Base-by-base conservation (phyloP, 2,797 vertebrate genomes). In the Oreochromis mossambicus region DNA sequence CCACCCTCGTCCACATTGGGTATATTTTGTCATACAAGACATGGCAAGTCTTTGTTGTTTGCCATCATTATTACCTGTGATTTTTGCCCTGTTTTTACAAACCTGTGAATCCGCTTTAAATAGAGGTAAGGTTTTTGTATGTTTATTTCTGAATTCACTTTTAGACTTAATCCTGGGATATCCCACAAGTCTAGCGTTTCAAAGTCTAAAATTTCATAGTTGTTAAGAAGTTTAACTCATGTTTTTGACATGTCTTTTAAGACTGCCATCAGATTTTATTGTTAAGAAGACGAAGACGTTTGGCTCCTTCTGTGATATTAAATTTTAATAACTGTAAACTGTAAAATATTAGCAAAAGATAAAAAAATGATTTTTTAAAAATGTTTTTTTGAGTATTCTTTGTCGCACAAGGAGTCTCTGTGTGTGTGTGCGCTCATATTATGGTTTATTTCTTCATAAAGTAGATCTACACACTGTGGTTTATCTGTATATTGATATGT, bases 121-220 rank as follows among this genome's bases (percentile, higher is more conserved):
- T 4, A 81, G 85, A 94, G 95, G 96, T 96, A 88, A 84, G 91
- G 54, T 19, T 46, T 73, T 48, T 17, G 70, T 75, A 48, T 50
- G 43, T 12, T 50, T 50, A 4, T 46, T 55, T 79, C 48, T 73
- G 43, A 6, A 34, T 11, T n/a, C 48, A 19, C 19, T 19, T 24
- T 77, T 41, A n/a, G 15, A 56, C 6, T 32, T 36, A n/a, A 32
- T 50, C 43, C 24, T 50, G 68, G 26, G 26, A 38, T 54, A 38
- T 77, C 24, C 3, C 50, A 24, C 50, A 55, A 38, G 13, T 54
- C 13, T 32, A 19, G 14, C 6, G 3, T 77, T 55, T 50, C 2
- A 48, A 48, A 29, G 19, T 48, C 43, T 32, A 48, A 48, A 29
- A 29, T 73, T 73, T 29, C 24, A 48, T 19, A 73, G 4, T 19